Percentiles rank a stretch among this genome's conserved stretches.
Evolutionary conservation across 2,113 vertebrate species (phyloP).

Genomic region (Sylvia atricapilla): DNA sequence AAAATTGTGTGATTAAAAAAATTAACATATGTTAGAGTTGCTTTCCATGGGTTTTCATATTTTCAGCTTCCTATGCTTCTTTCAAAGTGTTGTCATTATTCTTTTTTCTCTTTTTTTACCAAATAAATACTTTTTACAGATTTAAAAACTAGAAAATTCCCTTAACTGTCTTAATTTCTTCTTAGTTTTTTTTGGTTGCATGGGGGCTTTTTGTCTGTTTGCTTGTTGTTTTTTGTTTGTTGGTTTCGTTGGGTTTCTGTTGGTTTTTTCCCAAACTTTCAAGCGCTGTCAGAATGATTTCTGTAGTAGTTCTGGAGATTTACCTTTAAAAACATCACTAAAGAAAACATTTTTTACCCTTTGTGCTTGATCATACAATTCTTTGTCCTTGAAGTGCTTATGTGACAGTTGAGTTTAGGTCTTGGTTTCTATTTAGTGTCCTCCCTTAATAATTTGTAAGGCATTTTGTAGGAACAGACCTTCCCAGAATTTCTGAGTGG

Average conservation of each 20-base stretch:
- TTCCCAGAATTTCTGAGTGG: neutral
- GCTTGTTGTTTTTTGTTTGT: neutral
- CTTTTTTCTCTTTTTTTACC: neutral
- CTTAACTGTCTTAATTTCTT: neutral
- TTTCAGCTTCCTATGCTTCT: neutral
- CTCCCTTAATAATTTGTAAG: neutral
- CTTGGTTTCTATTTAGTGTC: neutral
- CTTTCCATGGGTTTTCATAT: neutral
- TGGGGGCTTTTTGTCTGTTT: neutral
- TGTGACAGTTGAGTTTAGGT: neutral
- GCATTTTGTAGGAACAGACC: neutral
- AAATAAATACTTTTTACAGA: neutral
- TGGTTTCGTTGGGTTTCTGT: neutral
- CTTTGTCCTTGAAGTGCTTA: neutral
- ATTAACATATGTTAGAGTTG: neutral
- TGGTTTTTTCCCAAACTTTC: neutral
- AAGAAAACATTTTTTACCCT: neutral
- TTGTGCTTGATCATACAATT: neutral
- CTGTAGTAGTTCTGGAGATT: neutral
- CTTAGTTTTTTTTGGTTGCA: too few relatives aligned
- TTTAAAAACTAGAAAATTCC: neutral
- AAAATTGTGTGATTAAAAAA: neutral
- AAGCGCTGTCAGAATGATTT: neutral
- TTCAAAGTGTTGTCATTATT: neutral
- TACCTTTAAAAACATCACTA: neutral